phyloP scores from a whole-genome alignment of 2,113 vertebrate genomes.

The Micromys minutus region DNA sequence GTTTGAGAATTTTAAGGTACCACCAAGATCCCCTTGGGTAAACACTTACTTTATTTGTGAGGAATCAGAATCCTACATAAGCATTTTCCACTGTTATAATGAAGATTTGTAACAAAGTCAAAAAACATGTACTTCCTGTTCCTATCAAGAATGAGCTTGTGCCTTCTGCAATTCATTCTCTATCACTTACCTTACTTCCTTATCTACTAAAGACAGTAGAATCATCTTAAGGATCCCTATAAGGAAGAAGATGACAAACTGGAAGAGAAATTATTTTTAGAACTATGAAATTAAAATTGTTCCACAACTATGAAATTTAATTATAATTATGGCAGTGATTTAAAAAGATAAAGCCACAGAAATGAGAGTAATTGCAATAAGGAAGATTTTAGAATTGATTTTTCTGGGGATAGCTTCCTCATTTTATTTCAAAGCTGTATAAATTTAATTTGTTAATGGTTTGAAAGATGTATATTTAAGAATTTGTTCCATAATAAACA shows the following conservation, averaged over 20 bases:
- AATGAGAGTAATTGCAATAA: background rate
- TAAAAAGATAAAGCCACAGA: background rate
- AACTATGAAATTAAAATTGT: background rate
- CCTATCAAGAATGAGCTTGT: background rate
- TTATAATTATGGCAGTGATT: background rate
- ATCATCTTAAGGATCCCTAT: background rate
- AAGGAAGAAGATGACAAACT: background rate
- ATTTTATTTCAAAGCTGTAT: background rate
- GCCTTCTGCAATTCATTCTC: background rate
- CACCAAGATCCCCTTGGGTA: background rate
- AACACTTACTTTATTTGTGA: background rate
- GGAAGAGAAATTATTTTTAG: background rate
- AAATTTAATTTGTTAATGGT: background rate
- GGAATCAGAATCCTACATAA: background rate
- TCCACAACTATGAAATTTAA: background rate
- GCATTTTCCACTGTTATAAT: background rate
- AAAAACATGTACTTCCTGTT: background rate
- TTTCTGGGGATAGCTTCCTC: background rate
- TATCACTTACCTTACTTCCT: background rate
- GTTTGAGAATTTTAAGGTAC: background rate
- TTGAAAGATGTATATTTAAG: background rate
- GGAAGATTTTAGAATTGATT: background rate
- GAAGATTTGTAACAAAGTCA: background rate
- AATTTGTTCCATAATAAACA: background rate
- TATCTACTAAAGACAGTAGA: background rate